Evolutionary conservation across 2,888 invertebrate genomes (phyloP).

Genomic region (Pseudanteris insignis): DNA sequence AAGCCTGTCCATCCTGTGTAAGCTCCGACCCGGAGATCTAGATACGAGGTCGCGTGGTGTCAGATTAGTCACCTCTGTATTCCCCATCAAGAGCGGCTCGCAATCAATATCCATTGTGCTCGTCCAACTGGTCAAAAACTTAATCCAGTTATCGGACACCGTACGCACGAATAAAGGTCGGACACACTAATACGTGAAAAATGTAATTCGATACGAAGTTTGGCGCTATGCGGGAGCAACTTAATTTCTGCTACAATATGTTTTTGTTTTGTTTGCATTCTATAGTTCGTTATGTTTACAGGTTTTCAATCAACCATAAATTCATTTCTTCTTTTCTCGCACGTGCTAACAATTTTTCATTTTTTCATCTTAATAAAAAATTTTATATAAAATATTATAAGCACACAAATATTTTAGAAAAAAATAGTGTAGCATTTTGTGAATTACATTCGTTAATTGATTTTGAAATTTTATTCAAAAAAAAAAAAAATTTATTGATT

Average conservation of each 20-base stretch:
- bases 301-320: no score
- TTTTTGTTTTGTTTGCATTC: conserved; percentile 29
- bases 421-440: no score
- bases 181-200: conserved; percentile 43
- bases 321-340: no score
- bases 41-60: conserved; percentile 36
- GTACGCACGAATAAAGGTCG: conserved; percentile 25
- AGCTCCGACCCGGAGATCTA: conserved; percentile 33
- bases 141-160: conserved; percentile 44
- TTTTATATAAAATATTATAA: no score
- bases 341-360: no score
- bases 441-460: no score
- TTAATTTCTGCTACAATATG: conserved; percentile 40
- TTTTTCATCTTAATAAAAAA: no score
- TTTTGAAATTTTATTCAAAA: no score
- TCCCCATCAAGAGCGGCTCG: conserved; percentile 31
- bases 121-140: conserved; percentile 40
- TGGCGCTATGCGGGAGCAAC: conserved; percentile 22
- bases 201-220: conserved; percentile 43
- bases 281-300: no score
- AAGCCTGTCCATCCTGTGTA: conserved; percentile 49
- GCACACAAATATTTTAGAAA: no score
- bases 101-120: conserved; percentile 45
- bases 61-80: conserved; percentile 42
- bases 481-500: no score